Evolutionary conservation across 2,797 vertebrate species (phyloP).

Genomic region (Semaprochilodus insignis): DNA sequence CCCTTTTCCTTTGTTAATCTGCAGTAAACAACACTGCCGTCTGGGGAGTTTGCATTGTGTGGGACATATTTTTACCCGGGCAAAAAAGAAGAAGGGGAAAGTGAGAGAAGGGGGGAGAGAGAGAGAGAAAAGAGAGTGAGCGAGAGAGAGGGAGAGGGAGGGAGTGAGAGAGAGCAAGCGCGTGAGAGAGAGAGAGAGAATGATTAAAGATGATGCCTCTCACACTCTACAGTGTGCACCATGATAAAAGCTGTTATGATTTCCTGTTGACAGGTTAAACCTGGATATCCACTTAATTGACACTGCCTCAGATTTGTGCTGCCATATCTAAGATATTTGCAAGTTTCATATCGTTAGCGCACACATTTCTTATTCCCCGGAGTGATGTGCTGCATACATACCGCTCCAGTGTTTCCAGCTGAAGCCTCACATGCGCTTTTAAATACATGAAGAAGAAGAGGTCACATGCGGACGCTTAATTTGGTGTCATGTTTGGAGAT

Average conservation of each 20-base stretch:
- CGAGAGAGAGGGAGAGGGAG: conserved; percentile 1
- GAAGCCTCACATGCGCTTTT: conserved; percentile 42
- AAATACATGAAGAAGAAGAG: conserved; percentile 44
- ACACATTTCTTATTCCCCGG: conserved; percentile 61
- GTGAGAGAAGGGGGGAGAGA: conserved; percentile 25
- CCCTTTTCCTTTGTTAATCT: conserved; percentile 82
- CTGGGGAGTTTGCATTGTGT: conserved; percentile 76
- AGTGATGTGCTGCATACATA: conserved; percentile 60
- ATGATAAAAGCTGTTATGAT: conserved; percentile 80
- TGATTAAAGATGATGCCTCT: conserved; percentile 81
- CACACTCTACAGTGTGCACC: conserved; percentile 68
- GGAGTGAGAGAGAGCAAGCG: conserved; percentile 36
- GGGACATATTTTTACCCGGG: conserved; percentile 77
- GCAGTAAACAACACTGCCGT: conserved; percentile 84
- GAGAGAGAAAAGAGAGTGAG: conserved; percentile 19
- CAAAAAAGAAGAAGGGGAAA: conserved; percentile 49
- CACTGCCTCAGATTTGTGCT: conserved; percentile 70
- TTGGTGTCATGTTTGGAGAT: conserved; percentile 23
- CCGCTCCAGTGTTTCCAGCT: conserved; percentile 51
- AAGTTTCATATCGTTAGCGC: conserved; percentile 67
- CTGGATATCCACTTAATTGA: conserved; percentile 79
- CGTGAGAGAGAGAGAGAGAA: conserved; percentile 51
- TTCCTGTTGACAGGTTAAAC: conserved; percentile 82
- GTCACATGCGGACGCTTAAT: conserved; percentile 48
- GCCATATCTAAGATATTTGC: conserved; percentile 70